Conservation (phyloP, 2,888 invertebrate species). For the Netelia melanura region DNA sequence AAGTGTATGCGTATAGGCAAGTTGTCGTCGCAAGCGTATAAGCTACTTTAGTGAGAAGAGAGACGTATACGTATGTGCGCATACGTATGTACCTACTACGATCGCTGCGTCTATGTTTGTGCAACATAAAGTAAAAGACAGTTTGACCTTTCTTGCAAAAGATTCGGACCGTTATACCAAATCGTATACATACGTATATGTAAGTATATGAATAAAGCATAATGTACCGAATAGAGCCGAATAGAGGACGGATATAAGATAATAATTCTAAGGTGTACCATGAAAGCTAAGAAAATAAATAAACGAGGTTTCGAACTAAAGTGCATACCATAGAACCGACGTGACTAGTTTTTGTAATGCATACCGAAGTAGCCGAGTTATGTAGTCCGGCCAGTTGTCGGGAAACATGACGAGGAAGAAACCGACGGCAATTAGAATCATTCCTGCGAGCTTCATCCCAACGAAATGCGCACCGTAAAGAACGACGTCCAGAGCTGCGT, state of each 20-base stretch:
- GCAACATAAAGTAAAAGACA: conserved; percentile 77
- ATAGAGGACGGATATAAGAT: conserved; percentile 66
- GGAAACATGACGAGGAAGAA: conserved; percentile 98
- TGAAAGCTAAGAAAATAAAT: conserved; percentile 66
- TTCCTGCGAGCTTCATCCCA: conserved; percentile 98
- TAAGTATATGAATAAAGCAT: conserved; percentile 65
- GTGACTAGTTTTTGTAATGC: conserved; percentile 78
- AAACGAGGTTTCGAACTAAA: conserved; percentile 74
- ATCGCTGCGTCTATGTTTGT: conserved; percentile 79
- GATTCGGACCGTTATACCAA: conserved; percentile 49
- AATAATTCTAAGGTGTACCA: conserved; percentile 58
- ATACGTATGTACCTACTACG: conserved; percentile 68
- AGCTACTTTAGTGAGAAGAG: conserved; percentile 56
- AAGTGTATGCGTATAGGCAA: conserved; percentile 53
- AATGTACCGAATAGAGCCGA: conserved; percentile 45
- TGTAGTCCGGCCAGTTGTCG: conserved; percentile 98
- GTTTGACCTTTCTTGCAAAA: conserved; percentile 75
- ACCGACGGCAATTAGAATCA: conserved; percentile 95
- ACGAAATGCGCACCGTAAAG: conserved; percentile 94
- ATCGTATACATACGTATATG: conserved; percentile 33
- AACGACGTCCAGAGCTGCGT: conserved; percentile 93
- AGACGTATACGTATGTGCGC: conserved; percentile 19
- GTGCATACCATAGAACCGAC: conserved; percentile 77
- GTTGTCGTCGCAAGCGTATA: conserved; percentile 57
- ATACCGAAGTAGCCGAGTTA: conserved; percentile 95